Base-by-base conservation (phyloP, 1,140 invertebrate genomes). In the Sinella curviseta region DNA sequence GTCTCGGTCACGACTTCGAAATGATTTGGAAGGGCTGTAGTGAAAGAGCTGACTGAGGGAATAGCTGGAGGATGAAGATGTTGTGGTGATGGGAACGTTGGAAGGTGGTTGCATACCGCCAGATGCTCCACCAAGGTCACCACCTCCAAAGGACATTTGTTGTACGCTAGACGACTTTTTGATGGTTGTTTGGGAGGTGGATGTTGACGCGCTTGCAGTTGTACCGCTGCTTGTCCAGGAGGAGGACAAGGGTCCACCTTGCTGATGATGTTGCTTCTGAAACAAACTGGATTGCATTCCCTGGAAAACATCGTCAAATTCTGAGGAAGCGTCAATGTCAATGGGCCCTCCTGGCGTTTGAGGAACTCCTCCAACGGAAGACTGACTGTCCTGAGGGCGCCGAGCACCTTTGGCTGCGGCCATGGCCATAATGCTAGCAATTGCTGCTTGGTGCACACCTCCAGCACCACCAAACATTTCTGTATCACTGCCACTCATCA, bases 361-460 rank as follows among this genome's bases (percentile, higher is more conserved):
- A 16, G 24, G 4, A 26, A 8, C 24, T n/a, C 57, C 57, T 3
- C 57, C 24, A 14, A n/a, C 24, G 57, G 12, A 4, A n/a, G 57
- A 26, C 57, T 60, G 57, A 26, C 12, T 12, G 4, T 60, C 12
- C 8, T n/a, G 57, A 4, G 57, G 24, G 4, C 24, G 14, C 3
- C 24, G 57, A n/a, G 24, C 24, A 12, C 57, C 57, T 77, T 74
- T 77, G 70, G 78, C 24, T n/a, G 48, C 30, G 30, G 78, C 20
- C 48, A 77, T 80, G 84, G 82, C 86, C 85, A 88, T 89, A 24
- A 70, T 70, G 31, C 65, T 70, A 33, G 65, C 65, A 8, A 70
- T 30, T 14, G 65, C 82, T 89, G 87, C 77, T 87, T 84, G 85
- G 88, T 89, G 79, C 87, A 89, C 67, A 82, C 90, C 89, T 82